Conservation (phyloP, 1,140 invertebrate species). For the Andrena cerasifolii region DNA sequence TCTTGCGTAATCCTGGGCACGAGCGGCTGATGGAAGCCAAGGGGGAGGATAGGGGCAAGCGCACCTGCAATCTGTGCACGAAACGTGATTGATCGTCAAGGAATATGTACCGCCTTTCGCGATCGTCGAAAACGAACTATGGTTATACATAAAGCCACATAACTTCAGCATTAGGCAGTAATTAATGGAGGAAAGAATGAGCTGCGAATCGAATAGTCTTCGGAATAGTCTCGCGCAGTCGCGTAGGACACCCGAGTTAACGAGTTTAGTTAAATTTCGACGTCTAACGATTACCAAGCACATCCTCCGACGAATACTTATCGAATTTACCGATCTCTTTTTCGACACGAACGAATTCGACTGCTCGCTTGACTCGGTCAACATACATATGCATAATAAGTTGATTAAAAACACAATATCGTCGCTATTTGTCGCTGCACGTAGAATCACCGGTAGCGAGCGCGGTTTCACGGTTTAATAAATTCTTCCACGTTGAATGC, state of each 20-base stretch:
- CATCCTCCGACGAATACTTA: constrained; percentile 51
- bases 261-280: constrained; percentile 32
- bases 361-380: too few species aligned
- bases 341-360: background rate
- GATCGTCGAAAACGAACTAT: constrained; percentile 8
- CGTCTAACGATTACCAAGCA: constrained; percentile 39
- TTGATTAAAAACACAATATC: constrained; percentile 50
- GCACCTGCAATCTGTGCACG: constrained; percentile 33
- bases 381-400: constrained; percentile 37
- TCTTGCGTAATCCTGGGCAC: constrained; percentile 55
- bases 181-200: too few species aligned
- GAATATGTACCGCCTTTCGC: background rate
- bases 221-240: background rate
- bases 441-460: background rate
- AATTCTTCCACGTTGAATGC: constrained; percentile 34
- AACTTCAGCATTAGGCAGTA: too few species aligned
- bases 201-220: too few species aligned
- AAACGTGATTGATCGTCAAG: constrained; percentile 5
- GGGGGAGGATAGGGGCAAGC: background rate
- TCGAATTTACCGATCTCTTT: constrained; percentile 39
- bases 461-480: constrained; percentile 40
- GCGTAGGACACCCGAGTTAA: background rate
- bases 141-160: background rate
- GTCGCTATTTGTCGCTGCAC: constrained; percentile 39
- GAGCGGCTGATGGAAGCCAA: constrained; percentile 1